Conservation (phyloP, 1,140 invertebrate genomes). For the Eurosta solidaginis region DNA sequence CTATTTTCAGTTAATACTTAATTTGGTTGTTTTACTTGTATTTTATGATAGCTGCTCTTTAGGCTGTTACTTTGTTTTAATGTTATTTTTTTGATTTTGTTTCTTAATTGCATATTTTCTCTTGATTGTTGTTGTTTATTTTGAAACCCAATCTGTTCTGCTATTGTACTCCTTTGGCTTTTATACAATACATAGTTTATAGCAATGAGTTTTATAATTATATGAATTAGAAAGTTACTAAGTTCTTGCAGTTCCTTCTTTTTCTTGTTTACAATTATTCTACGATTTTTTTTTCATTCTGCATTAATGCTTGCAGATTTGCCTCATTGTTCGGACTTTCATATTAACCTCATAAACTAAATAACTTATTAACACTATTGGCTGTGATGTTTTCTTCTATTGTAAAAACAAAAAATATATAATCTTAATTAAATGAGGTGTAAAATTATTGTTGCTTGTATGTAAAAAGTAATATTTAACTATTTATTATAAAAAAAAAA, state of each 20-base stretch:
- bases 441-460: background rate
- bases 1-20: background rate
- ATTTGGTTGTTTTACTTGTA: background rate
- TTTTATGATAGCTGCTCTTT: too few relatives aligned
- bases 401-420: background rate
- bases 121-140: slow-evolving; percentile 29
- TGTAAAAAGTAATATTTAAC: background rate
- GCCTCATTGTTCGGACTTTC: background rate
- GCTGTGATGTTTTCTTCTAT: background rate
- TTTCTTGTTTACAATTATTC: slow-evolving; percentile 7
- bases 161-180: background rate
- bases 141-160: slow-evolving; percentile 29
- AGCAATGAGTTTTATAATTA: slow-evolving; percentile 26
- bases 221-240: background rate
- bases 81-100: background rate
- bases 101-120: background rate
- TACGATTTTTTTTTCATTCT: slow-evolving; percentile 11
- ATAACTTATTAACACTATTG: background rate
- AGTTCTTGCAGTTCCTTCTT: slow-evolving; percentile 15
- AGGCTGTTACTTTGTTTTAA: too few relatives aligned
- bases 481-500: background rate
- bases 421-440: background rate
- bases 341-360: background rate
- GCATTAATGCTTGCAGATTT: background rate
- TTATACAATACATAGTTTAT: slow-evolving; percentile 10